Conservation (phyloP, 2,113 vertebrate species). For the Sander lucioperca region DNA sequence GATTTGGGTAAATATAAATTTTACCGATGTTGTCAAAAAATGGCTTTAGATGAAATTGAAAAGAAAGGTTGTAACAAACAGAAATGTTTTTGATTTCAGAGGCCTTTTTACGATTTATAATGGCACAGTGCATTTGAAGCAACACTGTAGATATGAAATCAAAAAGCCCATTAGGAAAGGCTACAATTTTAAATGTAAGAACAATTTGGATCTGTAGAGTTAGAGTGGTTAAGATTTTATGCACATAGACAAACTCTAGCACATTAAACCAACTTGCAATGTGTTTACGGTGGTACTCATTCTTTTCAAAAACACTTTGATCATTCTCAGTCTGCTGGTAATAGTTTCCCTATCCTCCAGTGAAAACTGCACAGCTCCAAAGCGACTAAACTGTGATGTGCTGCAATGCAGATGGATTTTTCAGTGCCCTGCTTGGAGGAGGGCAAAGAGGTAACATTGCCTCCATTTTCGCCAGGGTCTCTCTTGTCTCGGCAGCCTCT, state of each 20-base stretch:
- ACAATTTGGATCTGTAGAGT: background rate
- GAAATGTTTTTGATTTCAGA: background rate
- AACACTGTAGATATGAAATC: background rate
- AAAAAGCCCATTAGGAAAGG: background rate
- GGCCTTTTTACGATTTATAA: background rate
- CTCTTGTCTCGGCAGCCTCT: constrained; percentile 75
- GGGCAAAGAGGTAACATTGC: constrained; percentile 73
- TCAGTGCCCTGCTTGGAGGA: constrained; percentile 74
- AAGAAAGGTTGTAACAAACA: background rate
- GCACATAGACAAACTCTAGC: background rate
- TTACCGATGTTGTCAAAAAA: background rate
- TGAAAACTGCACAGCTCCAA: constrained; percentile 60
- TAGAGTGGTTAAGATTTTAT: background rate
- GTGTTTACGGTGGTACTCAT: background rate
- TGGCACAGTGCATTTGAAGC: background rate
- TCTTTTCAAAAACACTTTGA: constrained; percentile 24
- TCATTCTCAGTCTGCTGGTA: constrained; percentile 50
- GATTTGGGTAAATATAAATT: background rate
- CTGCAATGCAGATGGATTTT: constrained; percentile 82
- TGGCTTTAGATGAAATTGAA: background rate
- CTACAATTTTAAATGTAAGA: background rate
- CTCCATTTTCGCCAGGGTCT: constrained; percentile 58
- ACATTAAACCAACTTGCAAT: background rate
- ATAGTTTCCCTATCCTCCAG: constrained; percentile 44
- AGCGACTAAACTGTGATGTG: constrained; percentile 73